Conservation (phyloP, 2,113 vertebrate species). For the Mugil cephalus region DNA sequence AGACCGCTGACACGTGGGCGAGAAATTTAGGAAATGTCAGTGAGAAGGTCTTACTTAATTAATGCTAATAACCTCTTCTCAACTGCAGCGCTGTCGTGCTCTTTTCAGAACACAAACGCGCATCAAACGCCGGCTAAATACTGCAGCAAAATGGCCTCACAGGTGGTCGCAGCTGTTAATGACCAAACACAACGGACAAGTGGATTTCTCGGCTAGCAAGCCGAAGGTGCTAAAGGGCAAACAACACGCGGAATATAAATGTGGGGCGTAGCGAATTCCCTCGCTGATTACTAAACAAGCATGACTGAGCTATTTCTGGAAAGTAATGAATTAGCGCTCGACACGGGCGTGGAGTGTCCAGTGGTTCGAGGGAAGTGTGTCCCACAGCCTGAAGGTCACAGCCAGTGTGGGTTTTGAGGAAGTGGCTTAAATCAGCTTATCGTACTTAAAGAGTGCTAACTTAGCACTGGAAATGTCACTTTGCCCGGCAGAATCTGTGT, state of each 20-base stretch:
- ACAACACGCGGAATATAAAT: constrained; percentile 69
- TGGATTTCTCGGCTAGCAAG: constrained; percentile 46
- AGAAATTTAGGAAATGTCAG: constrained; percentile 19
- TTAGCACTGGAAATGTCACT: constrained; percentile 3
- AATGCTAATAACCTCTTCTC: constrained; percentile 42
- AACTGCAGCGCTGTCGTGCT: constrained; percentile 34
- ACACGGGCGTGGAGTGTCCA: constrained; percentile 26
- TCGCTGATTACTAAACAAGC: constrained; percentile 63
- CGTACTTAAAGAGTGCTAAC: background rate
- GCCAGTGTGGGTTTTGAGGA: constrained; percentile 16
- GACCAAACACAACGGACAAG: constrained; percentile 59
- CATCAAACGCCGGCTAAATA: constrained; percentile 11
- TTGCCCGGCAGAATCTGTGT: background rate
- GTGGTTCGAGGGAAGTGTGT: constrained; percentile 22
- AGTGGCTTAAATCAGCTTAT: constrained; percentile 19
- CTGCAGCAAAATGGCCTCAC: constrained; percentile 74
- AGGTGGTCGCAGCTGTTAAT: constrained; percentile 72
- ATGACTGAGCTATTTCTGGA: constrained; percentile 60
- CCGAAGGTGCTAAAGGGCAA: constrained; percentile 67
- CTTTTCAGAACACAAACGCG: constrained; percentile 16
- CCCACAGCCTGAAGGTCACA: constrained; percentile 57
- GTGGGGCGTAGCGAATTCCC: constrained; percentile 46
- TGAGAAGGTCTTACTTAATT: constrained; percentile 48
- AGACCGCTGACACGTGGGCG: background rate
- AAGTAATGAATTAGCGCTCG: constrained; percentile 49